Base-by-base conservation (phyloP, 53 echinoderm and acorn worm species). In the Pentamera pediparva region DNA sequence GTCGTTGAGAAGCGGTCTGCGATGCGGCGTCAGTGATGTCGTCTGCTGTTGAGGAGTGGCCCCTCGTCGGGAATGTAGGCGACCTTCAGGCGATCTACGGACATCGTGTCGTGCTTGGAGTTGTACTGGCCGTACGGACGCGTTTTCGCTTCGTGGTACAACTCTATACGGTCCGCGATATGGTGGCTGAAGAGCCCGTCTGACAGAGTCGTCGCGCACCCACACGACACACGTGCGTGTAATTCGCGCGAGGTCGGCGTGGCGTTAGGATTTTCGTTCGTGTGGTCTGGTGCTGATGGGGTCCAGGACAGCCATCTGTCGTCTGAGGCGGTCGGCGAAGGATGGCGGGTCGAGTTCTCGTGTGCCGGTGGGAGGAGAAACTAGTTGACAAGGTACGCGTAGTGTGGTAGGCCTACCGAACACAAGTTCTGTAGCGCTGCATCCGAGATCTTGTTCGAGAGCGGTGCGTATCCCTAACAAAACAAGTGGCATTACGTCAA, bases 191-290 rank as follows among this genome's bases (percentile, higher is more conserved):
- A 81, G 75, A 0, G 81, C 75, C 45, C 41, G 50, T 10, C 53
- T 40, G 33, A 82, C 75, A 20, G 75, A 31, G 35, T 82, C 82
- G 22, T 32, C 35, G n/a, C 82, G 20, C 0, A 75, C 65, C 31
- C 35, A 63, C 0, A 61, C n/a, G n/a, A n/a, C n/a, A n/a, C n/a
- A n/a, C n/a, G n/a, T n/a, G n/a, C n/a, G n/a, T n/a, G n/a, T n/a
- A n/a, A n/a, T n/a, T n/a, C n/a, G n/a, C n/a, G n/a, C n/a, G 49
- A 78, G 62, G 64, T 9, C 49, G 41, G 34, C 62, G 62, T 12
- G 25, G 51, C 33, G 56, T 0, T 8, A 37, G 43, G 2, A 2
- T 9, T 21, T n/a, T 10, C n/a, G n/a, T n/a, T n/a, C n/a, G 4
- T 26, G 9, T 4, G 76, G 17, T 21, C 57, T 21, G 29, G 76